Evolutionary conservation across 2,888 invertebrate genomes (phyloP), one percentile per base, ranked within the genome.

Genomic region (Xanthia icteritia): DNA sequence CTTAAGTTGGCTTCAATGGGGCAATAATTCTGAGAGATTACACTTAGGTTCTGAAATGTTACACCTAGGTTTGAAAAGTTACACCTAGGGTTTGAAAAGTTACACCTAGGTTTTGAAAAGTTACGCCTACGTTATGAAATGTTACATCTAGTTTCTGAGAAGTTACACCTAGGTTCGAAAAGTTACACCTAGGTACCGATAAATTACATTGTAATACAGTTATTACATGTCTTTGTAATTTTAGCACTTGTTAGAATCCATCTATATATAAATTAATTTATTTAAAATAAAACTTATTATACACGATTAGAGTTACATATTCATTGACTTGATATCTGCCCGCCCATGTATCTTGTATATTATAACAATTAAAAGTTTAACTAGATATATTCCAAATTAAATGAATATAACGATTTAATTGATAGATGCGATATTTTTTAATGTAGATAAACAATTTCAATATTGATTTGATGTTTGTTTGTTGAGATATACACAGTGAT

Each of bases 1-100:
- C 96, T 96, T 96, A 92, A 91, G 94, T 94, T 94, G 94, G 96
- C 96, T 96, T 96, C 82, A 84, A 89, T 88, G 93, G 93, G 94
- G 92, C 92, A 91, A 90, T 93, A 92, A 93, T 92, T 92, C 89
- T 93, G 94, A 92, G 94, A 94, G 94, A 92, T 87, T 85, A 88
- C 89, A 89, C 88, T 89, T 89, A 86, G 89, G 85, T 86, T 84
- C 71, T 92, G 93, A 91, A 65, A 84, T 56, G 63, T 58, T 72
- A 81, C 81, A 72, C 68, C 69, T 82, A 85, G 71, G 75, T 81
- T 82, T 92, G 93, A 91, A 77, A 65, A 36, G 71, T 61, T 48
- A 64, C 48, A 36, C 11, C 31, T 71, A 48, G 8, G 71, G 20
- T 56, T 1, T 39, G 45, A 45, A 72, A 73, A 11, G 73, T 73